Evolutionary conservation across 2,888 invertebrate genomes (phyloP).

Genomic region (Drosophila neutralis): DNA sequence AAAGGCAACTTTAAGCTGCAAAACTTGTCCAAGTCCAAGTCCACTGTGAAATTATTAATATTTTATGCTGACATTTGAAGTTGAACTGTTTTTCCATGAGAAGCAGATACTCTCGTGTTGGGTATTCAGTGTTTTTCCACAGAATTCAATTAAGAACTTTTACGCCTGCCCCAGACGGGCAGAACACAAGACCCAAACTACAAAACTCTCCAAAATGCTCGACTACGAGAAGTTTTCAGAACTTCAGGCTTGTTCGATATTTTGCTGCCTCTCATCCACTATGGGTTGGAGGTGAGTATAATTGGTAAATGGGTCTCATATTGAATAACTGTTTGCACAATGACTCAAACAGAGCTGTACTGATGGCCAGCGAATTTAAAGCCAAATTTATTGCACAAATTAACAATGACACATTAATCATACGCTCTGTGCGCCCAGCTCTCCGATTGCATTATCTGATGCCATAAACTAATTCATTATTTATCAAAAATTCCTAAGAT

Average conservation of each 20-base stretch:
- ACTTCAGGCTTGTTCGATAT: conserved; percentile 50
- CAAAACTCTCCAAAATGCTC: conserved; percentile 13
- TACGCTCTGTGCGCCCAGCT: conserved; percentile 45
- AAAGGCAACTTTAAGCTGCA: conserved; percentile 22
- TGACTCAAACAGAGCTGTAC: conserved; percentile 14
- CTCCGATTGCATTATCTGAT: conserved; percentile 34
- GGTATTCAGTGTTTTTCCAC: conserved; percentile 55
- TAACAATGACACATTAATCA: conserved; percentile 72
- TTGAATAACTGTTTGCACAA: conserved; percentile 23
- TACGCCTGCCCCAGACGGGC: conserved; percentile 40
- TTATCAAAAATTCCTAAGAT: too few species aligned
- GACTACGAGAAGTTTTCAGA: conserved; percentile 20
- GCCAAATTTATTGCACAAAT: conserved; percentile 65
- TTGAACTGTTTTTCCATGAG: conserved; percentile 63
- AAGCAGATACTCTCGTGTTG: conserved; percentile 10
- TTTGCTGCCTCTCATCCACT: conserved; percentile 42
- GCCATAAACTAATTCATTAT: too few species aligned
- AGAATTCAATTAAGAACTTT: conserved; percentile 77
- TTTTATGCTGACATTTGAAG: conserved; percentile 57
- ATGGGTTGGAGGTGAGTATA: neutral
- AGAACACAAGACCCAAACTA: neutral
- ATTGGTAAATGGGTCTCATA: conserved; percentile 4
- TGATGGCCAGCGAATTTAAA: conserved; percentile 37
- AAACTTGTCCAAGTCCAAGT: conserved; percentile 17
- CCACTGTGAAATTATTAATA: conserved; percentile 49